A percentile compares a stretch with the other conserved stretches of the same genome.
Evolutionary conservation across 2,113 vertebrate species (phyloP).

Genomic region (Orcinus orca): DNA sequence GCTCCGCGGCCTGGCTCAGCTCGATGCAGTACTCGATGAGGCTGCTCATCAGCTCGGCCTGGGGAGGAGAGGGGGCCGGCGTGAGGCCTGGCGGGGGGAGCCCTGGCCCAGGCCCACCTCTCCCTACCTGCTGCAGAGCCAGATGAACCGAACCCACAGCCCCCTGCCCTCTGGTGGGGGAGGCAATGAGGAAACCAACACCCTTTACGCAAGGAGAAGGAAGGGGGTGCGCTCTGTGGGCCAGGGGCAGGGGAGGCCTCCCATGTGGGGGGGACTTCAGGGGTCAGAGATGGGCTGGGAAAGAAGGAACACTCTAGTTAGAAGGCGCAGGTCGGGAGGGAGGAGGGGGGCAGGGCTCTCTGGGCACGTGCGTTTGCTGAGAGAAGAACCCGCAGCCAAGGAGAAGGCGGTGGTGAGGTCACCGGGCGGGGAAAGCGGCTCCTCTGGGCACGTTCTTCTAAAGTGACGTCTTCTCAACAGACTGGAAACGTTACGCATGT

Average conservation of each 20-base stretch:
- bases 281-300: not conserved
- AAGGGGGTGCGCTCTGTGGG: not conserved
- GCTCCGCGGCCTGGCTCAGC: conserved; percentile 80
- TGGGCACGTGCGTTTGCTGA: not conserved
- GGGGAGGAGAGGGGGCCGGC: not conserved
- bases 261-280: not conserved
- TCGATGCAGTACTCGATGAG: conserved; percentile 96
- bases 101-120: fast-evolving
- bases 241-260: fast-evolving
- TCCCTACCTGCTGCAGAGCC: fast-evolving
- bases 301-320: not conserved
- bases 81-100: not conserved
- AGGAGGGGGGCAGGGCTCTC: not conserved
- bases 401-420: not conserved
- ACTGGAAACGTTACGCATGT: fast-evolving
- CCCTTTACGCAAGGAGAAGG: not conserved
- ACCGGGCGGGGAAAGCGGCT: not conserved
- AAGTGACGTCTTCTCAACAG: not conserved
- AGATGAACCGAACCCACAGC: fast-evolving
- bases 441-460: not conserved
- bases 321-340: not conserved
- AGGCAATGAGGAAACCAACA: not conserved
- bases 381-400: not conserved
- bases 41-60: conserved; percentile 94
- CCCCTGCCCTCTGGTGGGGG: not conserved